Evolutionary conservation across 2,888 invertebrate genomes (phyloP).

Genomic region (Ochropleura plecta): DNA sequence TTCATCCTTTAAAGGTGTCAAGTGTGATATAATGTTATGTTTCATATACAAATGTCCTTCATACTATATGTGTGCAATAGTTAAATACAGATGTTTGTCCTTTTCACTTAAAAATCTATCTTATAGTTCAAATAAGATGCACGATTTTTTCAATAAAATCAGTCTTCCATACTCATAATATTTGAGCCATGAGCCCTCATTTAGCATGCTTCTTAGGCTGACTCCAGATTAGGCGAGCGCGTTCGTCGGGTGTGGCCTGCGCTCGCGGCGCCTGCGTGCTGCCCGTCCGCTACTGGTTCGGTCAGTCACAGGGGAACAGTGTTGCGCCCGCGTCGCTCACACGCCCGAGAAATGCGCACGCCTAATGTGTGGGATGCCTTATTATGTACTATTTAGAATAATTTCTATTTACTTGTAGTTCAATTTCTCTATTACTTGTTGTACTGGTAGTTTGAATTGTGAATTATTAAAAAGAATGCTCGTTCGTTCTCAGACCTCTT

Average conservation of each 20-base stretch:
- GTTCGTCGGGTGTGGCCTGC: too few relatives aligned
- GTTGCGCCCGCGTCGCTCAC: too few relatives aligned
- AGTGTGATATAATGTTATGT: not conserved
- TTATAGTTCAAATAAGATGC: not conserved
- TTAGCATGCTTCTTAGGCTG: not conserved
- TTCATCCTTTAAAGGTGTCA: not conserved
- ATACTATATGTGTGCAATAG: not conserved
- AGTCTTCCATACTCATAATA: not conserved
- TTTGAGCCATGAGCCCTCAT: not conserved
- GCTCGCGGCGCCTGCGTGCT: too few relatives aligned
- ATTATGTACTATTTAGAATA: slow-evolving; percentile 4
- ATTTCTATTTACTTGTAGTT: slow-evolving; percentile 15
- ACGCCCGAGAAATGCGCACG: too few relatives aligned
- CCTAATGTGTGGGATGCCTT: too few relatives aligned
- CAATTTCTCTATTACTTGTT: not conserved
- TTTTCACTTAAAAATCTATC: not conserved
- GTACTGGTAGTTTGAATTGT: slow-evolving; percentile 4
- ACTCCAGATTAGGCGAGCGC: too few relatives aligned
- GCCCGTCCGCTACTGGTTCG: too few relatives aligned
- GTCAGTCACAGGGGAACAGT: too few relatives aligned
- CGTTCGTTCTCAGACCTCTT: slow-evolving; percentile 52
- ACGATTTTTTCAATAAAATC: not conserved
- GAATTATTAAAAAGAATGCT: slow-evolving; percentile 33
- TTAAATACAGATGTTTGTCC: not conserved
- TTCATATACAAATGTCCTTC: not conserved